Evolutionary conservation across 2,888 invertebrate genomes (phyloP).

Genomic region (Platerodrilus igneus): DNA sequence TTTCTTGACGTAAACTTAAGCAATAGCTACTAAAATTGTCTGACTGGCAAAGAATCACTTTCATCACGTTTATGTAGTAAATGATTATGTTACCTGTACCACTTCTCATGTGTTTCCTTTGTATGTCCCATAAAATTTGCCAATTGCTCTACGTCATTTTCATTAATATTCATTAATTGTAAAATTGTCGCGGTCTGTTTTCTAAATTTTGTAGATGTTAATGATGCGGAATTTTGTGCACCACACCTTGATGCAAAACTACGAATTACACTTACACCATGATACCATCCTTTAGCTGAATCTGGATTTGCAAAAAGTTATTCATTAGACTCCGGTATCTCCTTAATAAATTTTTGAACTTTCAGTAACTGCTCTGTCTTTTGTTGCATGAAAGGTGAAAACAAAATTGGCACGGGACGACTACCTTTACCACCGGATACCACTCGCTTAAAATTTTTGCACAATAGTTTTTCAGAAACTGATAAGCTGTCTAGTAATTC

Average conservation of each 20-base stretch:
- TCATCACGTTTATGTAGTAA: too few relatives aligned
- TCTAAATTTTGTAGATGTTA: conserved; percentile 28
- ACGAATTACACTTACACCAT: conserved; percentile 27
- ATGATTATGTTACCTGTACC: conserved; percentile 28
- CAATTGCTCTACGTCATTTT: conserved; percentile 30
- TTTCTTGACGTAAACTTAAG: too few relatives aligned
- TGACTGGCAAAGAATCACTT: too few relatives aligned
- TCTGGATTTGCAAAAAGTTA: conserved; percentile 29
- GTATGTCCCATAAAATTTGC: conserved; percentile 33
- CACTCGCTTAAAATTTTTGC: conserved; percentile 21
- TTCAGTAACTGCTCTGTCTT: conserved; percentile 17
- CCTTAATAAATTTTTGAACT: conserved; percentile 18
- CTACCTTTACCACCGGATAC: conserved; percentile 19
- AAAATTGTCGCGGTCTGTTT: conserved; percentile 29
- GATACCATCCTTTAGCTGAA: conserved; percentile 22
- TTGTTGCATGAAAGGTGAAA: conserved; percentile 21
- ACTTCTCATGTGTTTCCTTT: conserved; percentile 27
- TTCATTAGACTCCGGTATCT: conserved; percentile 23
- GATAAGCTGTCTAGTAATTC: too few relatives aligned
- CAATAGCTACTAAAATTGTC: too few relatives aligned
- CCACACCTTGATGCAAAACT: conserved; percentile 26
- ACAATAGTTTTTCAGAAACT: conserved; percentile 18
- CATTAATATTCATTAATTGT: conserved; percentile 26
- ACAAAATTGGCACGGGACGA: conserved; percentile 17
- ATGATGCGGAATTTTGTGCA: conserved; percentile 19